A percentile compares a stretch with the other conserved stretches of the same genome.
Conservation (phyloP, 1,140 invertebrate genomes). For the Philotrypesis tridentata region DNA sequence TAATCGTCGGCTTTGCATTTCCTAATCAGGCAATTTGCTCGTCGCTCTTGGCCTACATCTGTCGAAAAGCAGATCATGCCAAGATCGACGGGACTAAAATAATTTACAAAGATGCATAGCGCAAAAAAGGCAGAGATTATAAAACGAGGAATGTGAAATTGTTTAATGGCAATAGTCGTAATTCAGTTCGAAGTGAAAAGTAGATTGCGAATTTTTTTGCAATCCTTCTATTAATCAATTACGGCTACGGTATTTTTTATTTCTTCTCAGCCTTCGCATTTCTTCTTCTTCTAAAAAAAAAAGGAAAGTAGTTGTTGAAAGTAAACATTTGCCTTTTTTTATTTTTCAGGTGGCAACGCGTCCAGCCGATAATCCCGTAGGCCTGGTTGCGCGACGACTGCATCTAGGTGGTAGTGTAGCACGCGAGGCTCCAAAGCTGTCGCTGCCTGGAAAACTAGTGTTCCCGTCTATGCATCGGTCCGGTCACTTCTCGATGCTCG, state of each 20-base stretch:
- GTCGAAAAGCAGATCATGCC: slow-evolving; percentile 16
- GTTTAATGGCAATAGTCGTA: too few species aligned
- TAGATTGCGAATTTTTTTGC: too few species aligned
- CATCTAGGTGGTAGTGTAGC: slow-evolving; percentile 88
- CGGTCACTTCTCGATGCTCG: slow-evolving; percentile 97
- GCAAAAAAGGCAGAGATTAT: too few species aligned
- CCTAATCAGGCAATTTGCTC: not conserved
- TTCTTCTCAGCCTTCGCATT: too few species aligned
- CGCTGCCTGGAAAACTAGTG: slow-evolving; percentile 96
- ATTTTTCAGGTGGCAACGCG: slow-evolving; percentile 83
- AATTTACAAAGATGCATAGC: not conserved
- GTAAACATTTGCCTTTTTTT: not conserved
- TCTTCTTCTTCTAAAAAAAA: too few species aligned
- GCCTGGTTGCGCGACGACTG: slow-evolving; percentile 92
- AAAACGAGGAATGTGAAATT: too few species aligned
- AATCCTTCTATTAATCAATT: too few species aligned
- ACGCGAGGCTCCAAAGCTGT: slow-evolving; percentile 93
- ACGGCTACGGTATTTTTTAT: too few species aligned
- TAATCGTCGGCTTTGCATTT: not conserved
- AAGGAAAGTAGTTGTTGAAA: too few species aligned
- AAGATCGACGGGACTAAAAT: slow-evolving; percentile 10
- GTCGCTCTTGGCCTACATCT: slow-evolving; percentile 29
- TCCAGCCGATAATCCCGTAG: slow-evolving; percentile 97
- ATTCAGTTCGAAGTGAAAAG: too few species aligned
- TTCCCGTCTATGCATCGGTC: slow-evolving; percentile 97